Evolutionary conservation across 2,888 invertebrate genomes (phyloP).

Genomic region (Mythimna loreyi): DNA sequence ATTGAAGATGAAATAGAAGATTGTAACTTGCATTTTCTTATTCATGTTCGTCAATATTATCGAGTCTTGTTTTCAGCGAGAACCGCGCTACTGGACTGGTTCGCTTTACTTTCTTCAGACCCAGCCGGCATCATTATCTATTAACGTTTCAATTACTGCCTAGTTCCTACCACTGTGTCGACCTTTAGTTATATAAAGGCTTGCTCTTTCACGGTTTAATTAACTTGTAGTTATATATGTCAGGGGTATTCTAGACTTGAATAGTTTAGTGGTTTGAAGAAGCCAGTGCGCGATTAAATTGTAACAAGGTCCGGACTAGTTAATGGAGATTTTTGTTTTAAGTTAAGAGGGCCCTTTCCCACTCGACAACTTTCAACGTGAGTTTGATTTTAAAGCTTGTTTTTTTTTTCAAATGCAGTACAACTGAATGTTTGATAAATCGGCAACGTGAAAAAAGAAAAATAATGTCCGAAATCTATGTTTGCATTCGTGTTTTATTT

Average conservation of each 20-base stretch:
- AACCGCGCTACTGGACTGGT: constrained; percentile 27
- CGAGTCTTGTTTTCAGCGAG: constrained; percentile 5
- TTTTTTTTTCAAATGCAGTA: no score
- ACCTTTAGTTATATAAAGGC: constrained; percentile 24
- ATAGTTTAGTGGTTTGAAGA: constrained; percentile 12
- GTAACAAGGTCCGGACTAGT: neutral
- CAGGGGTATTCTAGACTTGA: constrained; percentile 6
- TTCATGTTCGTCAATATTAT: neutral
- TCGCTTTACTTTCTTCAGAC: constrained; percentile 11
- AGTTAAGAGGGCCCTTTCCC: no score
- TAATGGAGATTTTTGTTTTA: neutral
- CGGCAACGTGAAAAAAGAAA: no score
- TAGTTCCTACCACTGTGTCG: neutral
- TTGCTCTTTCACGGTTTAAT: constrained; percentile 30
- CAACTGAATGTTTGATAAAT: no score
- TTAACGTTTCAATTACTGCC: constrained; percentile 55
- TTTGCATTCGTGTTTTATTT: no score
- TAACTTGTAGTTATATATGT: constrained; percentile 24
- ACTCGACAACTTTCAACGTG: no score
- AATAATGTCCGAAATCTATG: no score
- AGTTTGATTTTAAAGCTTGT: no score
- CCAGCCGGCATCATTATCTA: constrained; percentile 41
- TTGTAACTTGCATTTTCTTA: constrained; percentile 1
- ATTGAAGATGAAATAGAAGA: constrained; percentile 24
- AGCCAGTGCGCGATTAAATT: neutral